Percentiles rank a stretch among this genome's conserved stretches.
Conservation (phyloP, 2,113 vertebrate genomes). For the Limnothrissa miodon region DNA sequence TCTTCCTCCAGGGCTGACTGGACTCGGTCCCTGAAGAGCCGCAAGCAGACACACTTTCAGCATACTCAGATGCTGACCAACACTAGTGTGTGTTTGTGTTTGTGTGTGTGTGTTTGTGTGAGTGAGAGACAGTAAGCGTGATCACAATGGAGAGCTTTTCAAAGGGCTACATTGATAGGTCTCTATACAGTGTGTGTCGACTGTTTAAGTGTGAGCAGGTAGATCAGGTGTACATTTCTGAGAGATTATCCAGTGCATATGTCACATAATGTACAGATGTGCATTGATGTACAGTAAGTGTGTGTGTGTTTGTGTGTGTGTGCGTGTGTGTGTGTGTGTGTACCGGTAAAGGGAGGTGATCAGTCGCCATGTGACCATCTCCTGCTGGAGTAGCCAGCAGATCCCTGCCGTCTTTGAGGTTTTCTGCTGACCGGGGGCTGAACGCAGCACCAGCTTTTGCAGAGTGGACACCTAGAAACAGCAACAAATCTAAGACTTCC, state of each 20-base stretch:
- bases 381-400: constrained; percentile 93
- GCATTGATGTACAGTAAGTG: not conserved
- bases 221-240: not conserved
- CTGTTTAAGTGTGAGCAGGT: not conserved
- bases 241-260: too few species aligned
- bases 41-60: not conserved
- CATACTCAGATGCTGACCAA: not conserved
- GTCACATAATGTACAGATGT: not conserved
- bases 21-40: constrained; percentile 76
- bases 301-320: not conserved
- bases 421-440: constrained; percentile 86
- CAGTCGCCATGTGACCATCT: constrained; percentile 92
- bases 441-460: constrained; percentile 85
- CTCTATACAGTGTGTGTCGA: not conserved
- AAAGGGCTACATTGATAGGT: not conserved
- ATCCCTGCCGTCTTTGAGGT: constrained; percentile 91
- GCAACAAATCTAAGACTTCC: not conserved
- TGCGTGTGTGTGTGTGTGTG: constrained; percentile 2
- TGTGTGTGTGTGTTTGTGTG: constrained; percentile 1
- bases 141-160: not conserved
- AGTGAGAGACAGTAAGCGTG: not conserved
- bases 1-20: constrained; percentile 88
- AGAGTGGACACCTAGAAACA: constrained; percentile 80
- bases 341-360: constrained; percentile 90
- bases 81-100: constrained; percentile 11